A percentile compares a stretch with the other conserved stretches of the same genome.
These are phyloP conservation scores for Drosophila kepulauana DNA, from an alignment of 1,140 invertebrate genomes.

Conservation along the genomic window DNA sequence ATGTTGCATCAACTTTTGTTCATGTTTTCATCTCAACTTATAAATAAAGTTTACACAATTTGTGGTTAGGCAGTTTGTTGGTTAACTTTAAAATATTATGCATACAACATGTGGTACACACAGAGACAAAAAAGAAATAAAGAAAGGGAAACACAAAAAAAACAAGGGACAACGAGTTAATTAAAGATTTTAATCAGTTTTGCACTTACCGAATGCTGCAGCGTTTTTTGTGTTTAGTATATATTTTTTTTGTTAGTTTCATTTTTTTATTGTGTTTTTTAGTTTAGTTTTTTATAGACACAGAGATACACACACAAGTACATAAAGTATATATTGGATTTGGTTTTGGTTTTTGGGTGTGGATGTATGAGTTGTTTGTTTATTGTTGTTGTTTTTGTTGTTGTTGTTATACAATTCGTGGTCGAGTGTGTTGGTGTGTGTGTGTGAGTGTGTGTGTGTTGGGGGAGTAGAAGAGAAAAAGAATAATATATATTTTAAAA, in stretches of 20 bases:
- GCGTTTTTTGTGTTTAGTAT: constrained; percentile 3
- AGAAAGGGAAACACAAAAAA: neutral
- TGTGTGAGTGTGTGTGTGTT: constrained; percentile 39
- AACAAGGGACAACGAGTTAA: constrained; percentile 27
- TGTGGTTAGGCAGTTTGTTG: neutral
- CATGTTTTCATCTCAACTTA: too few species aligned
- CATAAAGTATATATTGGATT: constrained; percentile 53
- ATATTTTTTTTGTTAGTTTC: constrained; percentile 17
- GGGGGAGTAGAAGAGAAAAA: constrained; percentile 74
- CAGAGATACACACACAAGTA: constrained; percentile 65
- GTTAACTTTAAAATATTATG: constrained; percentile 8
- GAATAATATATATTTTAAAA: constrained; percentile 74
- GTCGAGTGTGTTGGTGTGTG: neutral
- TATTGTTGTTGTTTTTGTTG: constrained; percentile 29
- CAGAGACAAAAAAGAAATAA: neutral
- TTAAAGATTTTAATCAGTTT: constrained; percentile 26
- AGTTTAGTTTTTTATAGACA: constrained; percentile 33
- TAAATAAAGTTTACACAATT: neutral
- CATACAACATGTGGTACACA: constrained; percentile 12
- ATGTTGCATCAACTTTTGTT: too few species aligned
- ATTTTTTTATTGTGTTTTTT: constrained; percentile 13
- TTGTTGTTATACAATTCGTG: constrained; percentile 5
- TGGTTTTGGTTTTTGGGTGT: constrained; percentile 18
- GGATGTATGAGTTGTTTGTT: constrained; percentile 46
- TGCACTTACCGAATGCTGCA: constrained; percentile 56